Base-by-base conservation (phyloP, 2,113 vertebrate genomes). In the Clarias batrachus region DNA sequence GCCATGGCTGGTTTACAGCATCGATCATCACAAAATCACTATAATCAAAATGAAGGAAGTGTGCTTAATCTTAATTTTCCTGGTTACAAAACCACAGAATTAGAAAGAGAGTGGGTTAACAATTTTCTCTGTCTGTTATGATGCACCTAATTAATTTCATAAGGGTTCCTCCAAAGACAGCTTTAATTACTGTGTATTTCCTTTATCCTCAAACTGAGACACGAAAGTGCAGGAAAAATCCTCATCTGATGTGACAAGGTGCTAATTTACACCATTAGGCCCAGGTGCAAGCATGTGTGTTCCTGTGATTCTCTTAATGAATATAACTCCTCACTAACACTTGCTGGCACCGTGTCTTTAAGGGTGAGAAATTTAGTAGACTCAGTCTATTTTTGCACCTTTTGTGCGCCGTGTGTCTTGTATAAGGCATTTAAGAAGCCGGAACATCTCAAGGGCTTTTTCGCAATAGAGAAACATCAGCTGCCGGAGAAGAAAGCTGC, bases 181-280 rank as follows among this genome's bases (percentile, higher is more conserved):
- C 63, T 86, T 63, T 89, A 90, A 90, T 90, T 87, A 89, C 80
- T 81, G 83, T 41, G 74, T 83, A 89, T 89, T 90, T 89, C 88
- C 76, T 73, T 41, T 83, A 79, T 87, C 82, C 82, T 86, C 56
- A 78, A 81, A 71, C 19, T 16, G 82, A 83, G 62, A 86, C 57
- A 81, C 30, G 74, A 66, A 82, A 78, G 79, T 80, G 77, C 73
- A 70, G 52, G 63, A 54, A 88, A 87, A 87, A 59, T 78, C 33
- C 19, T 23, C 10, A 76, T 90, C 68, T 76, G 89, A 86, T 87
- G 88, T 89, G 89, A 89, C 81, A 87, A 86, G 86, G 89, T 86
- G 88, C 89, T 89, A 89, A 90, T 90, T 88, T 90, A 77, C 60
- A 87, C 86, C 85, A 89, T 90, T 90, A 90, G 81, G 68, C 81